These are phyloP conservation scores for Coptodon rendalli DNA, from an alignment of 2,113 vertebrate species.

Conservation along the genomic window DNA sequence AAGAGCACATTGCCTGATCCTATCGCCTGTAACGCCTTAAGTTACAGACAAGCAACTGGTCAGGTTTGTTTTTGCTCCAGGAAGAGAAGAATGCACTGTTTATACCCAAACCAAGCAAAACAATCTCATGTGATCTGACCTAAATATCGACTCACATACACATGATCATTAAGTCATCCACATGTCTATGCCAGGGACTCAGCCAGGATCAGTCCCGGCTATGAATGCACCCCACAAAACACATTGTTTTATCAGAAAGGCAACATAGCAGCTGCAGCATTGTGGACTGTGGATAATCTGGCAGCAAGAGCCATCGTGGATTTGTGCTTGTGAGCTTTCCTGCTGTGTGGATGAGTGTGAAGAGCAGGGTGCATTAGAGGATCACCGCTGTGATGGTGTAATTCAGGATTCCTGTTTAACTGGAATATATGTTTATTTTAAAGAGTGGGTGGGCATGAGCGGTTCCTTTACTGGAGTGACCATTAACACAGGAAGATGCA, in stretches of 20 bases:
- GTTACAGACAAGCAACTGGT: slow-evolving; percentile 17
- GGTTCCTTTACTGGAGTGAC: slow-evolving; percentile 5
- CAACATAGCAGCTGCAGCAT: slow-evolving; percentile 33
- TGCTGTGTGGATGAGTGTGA: slow-evolving; percentile 45
- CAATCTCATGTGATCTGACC: slow-evolving; percentile 53
- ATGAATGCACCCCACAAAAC: slow-evolving; percentile 22
- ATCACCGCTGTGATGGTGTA: slow-evolving; percentile 50
- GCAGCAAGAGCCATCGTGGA: slow-evolving; percentile 45
- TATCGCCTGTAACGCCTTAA: slow-evolving; percentile 7
- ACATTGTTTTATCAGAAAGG: slow-evolving; percentile 45
- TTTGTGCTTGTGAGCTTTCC: slow-evolving; percentile 40
- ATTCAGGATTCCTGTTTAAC: slow-evolving; percentile 42
- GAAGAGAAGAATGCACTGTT: slow-evolving; percentile 28
- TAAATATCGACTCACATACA: slow-evolving; percentile 33
- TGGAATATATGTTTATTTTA: background rate
- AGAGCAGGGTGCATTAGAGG: slow-evolving; percentile 60
- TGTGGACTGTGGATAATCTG: slow-evolving; percentile 51
- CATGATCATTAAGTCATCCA: slow-evolving; percentile 35
- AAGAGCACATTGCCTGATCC: background rate
- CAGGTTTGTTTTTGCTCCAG: slow-evolving; percentile 22
- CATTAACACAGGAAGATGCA: background rate
- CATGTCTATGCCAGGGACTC: slow-evolving; percentile 10
- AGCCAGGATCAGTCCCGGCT: slow-evolving; percentile 5
- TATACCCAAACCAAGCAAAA: slow-evolving; percentile 30
- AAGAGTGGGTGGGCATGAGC: slow-evolving; percentile 2